phyloP scores from a whole-genome alignment of 2,888 invertebrate genomes.

The Erebia aethiops region DNA sequence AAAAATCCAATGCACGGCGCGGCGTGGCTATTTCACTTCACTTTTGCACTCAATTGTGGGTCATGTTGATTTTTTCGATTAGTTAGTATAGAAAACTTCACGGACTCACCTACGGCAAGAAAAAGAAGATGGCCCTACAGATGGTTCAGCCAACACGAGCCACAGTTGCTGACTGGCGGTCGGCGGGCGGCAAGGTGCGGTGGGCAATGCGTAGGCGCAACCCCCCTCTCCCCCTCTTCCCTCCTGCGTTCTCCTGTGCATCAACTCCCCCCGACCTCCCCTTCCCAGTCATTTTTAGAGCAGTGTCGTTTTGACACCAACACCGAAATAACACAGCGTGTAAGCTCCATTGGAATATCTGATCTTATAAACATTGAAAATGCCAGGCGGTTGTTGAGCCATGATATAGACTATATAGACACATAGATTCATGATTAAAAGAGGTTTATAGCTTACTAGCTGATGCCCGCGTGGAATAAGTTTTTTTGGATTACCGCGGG shows the following conservation, averaged over 20 bases:
- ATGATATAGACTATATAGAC: neutral
- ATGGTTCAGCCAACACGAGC: conserved; percentile 86
- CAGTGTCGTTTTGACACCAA: conserved; percentile 81
- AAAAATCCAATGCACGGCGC: conserved; percentile 51
- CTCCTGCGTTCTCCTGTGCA: conserved; percentile 42
- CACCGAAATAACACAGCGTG: conserved; percentile 79
- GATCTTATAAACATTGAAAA: conserved; percentile 57
- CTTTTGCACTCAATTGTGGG: conserved; percentile 56
- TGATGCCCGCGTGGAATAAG: too few relatives aligned
- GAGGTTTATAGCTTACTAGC: too few relatives aligned
- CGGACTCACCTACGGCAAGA: conserved; percentile 78
- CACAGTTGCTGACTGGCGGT: conserved; percentile 80
- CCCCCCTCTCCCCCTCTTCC: conserved; percentile 44
- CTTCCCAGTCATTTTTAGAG: conserved; percentile 76
- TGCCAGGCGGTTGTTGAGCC: conserved; percentile 25
- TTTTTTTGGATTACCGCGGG: too few relatives aligned
- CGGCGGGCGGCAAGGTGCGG: conserved; percentile 79
- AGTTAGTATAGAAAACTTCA: conserved; percentile 51
- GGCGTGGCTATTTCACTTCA: conserved; percentile 69
- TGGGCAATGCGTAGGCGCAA: conserved; percentile 73
- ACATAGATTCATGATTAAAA: neutral
- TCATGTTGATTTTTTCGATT: conserved; percentile 22
- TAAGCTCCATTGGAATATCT: conserved; percentile 64
- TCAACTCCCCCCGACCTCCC: conserved; percentile 47
- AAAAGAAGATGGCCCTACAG: conserved; percentile 81